Evolutionary conservation across 2,888 invertebrate genomes (phyloP), one percentile per base, ranked within the genome.

Genomic region (Dione vanillae): DNA sequence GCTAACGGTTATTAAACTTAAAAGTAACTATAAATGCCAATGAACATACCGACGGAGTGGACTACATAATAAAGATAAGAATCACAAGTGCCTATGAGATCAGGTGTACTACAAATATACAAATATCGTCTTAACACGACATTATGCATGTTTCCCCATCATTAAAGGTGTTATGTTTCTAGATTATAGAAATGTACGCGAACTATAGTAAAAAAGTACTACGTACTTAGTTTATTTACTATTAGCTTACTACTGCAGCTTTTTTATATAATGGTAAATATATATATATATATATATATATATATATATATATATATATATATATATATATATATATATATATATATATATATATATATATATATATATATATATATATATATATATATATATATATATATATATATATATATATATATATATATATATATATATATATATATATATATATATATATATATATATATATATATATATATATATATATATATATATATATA

Each of bases 91-190:
- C 52, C 52, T 68, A 62, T 68, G 16, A 61, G 68, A 68, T 68
- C 65, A 47, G 47, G 65, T 52, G 65, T 65, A 67, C 59, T 61
- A 61, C 59, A 61, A 61, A 61, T 64, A 67, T 67, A 69, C 69
- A 74, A 74, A 69, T 64, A 64, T 67, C 72, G 51, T 54, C 67
- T 58, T 61, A 69, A 56, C 74, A 74, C 74, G 74, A 67, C 67
- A 74, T 72, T 74, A 72, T 74, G 74, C 74, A 74, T 74, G 74
- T 70, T 72, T 59, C 62, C 65, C 35, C 65, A 72, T 74, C 72
- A 70, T 74, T 74, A 74, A 69, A 49, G 49, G 1, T 49, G 45
- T 49, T 47, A 54, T 37, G 54, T 35, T 54, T n/a, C 54, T 27
- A 56, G 45, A 35, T 54, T 54, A 52, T 65, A 65, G 37, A 65